These are phyloP conservation scores for Eupithecia abbreviata DNA, from an alignment of 2,888 invertebrate genomes.

Conservation along the genomic window DNA sequence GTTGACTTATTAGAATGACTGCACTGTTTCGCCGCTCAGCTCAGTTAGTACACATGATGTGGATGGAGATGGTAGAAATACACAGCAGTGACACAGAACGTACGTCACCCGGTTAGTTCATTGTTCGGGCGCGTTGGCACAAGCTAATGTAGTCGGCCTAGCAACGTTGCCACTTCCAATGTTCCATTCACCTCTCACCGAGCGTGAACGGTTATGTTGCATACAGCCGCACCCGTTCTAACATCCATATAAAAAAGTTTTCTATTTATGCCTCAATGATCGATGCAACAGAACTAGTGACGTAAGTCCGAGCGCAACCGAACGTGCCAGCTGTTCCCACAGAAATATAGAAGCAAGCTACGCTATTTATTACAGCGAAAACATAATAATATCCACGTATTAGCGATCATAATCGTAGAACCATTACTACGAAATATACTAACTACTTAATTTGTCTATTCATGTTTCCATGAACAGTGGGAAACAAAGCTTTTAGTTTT, in stretches of 20 bases:
- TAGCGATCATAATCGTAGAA: conserved; percentile 25
- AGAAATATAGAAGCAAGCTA: conserved; percentile 10
- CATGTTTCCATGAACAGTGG: conserved; percentile 35
- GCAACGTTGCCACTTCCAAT: conserved; percentile 70
- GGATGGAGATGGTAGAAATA: conserved; percentile 37
- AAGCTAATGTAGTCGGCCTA: conserved; percentile 78
- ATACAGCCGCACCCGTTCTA: conserved; percentile 55
- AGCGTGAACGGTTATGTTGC: conserved; percentile 73
- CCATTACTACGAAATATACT: conserved; percentile 39
- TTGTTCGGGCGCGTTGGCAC: conserved; percentile 80
- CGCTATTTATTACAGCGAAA: conserved; percentile 27
- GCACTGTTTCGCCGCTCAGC: background rate
- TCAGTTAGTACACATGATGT: conserved; percentile 15
- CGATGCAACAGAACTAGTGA: conserved; percentile 32
- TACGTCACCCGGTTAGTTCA: conserved; percentile 76
- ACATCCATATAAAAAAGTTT: conserved; percentile 38
- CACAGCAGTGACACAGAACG: conserved; percentile 58
- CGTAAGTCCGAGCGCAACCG: conserved; percentile 30
- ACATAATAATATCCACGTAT: conserved; percentile 28
- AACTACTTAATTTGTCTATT: conserved; percentile 21
- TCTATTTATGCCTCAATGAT: conserved; percentile 35
- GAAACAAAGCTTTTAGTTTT: conserved; percentile 24
- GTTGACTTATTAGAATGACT: conserved; percentile 9
- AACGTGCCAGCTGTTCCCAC: conserved; percentile 31
- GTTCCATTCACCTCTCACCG: conserved; percentile 83